phyloP scores from a whole-genome alignment of 2,113 vertebrate species.

The Catagonus wagneri region DNA sequence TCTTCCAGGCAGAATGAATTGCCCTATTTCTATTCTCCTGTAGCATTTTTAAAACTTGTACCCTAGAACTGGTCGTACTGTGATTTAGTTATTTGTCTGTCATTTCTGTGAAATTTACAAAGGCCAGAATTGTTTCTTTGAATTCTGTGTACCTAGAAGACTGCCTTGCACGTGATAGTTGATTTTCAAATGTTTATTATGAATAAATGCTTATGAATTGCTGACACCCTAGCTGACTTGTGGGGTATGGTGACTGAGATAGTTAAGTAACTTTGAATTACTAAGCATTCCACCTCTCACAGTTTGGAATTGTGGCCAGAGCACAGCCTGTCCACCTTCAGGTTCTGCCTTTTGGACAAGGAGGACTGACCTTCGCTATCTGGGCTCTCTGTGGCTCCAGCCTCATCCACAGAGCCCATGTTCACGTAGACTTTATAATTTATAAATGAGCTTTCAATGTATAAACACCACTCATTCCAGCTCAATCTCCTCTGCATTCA shows the following conservation, averaged over 20 bases:
- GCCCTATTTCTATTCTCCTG: not conserved
- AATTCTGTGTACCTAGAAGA: not conserved
- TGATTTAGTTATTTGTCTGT: conserved; percentile 39
- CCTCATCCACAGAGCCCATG: not conserved
- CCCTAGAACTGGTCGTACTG: not conserved
- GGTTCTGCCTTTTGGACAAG: not conserved
- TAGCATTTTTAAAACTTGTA: not conserved
- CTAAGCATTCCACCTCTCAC: not conserved
- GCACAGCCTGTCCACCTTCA: not conserved
- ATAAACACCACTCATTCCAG: not conserved
- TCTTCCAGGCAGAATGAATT: not conserved
- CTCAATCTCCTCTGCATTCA: not conserved
- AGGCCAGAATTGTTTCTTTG: not conserved
- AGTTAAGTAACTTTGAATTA: not conserved
- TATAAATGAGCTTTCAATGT: conserved; percentile 22
- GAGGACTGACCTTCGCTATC: not conserved
- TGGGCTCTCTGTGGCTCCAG: not conserved
- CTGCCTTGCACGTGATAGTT: not conserved
- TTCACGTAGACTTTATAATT: not conserved
- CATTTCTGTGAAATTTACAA: not conserved
- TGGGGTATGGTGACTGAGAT: not conserved
- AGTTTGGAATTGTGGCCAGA: not conserved
- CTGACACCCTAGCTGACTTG: not conserved
- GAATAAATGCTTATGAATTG: not conserved
- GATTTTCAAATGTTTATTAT: conserved; percentile 11